Conservation (phyloP, 2,113 vertebrate species). For the Mustela lutreola region DNA sequence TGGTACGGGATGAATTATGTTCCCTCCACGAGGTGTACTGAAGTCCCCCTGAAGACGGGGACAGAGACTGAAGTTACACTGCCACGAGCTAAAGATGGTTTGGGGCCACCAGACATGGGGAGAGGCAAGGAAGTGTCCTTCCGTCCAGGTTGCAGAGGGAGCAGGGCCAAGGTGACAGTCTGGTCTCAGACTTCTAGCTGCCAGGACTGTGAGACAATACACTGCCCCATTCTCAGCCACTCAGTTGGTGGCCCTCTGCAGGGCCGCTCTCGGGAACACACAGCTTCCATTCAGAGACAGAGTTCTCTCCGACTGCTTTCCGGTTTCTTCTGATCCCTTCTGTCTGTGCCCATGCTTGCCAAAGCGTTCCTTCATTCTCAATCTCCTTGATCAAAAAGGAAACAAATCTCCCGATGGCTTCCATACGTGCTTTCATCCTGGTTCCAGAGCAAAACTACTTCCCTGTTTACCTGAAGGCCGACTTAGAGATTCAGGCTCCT, state of each 20-base stretch:
- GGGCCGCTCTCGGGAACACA: background rate
- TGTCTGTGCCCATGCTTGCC: background rate
- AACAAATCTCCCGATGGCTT: background rate
- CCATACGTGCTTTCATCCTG: background rate
- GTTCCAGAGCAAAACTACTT: background rate
- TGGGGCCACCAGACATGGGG: background rate
- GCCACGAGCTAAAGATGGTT: background rate
- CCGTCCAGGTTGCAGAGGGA: background rate
- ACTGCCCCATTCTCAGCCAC: background rate
- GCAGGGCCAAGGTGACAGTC: background rate
- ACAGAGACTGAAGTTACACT: background rate
- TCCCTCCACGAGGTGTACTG: background rate
- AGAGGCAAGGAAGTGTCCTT: too few species aligned
- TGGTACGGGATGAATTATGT: background rate
- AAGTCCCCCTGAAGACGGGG: background rate
- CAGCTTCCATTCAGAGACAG: background rate
- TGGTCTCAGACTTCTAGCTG: background rate
- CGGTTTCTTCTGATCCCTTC: background rate
- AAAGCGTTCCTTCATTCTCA: background rate
- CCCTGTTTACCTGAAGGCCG: background rate
- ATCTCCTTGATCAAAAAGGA: background rate
- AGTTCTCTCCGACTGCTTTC: background rate
- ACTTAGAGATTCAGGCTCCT: background rate
- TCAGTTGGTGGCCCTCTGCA: background rate
- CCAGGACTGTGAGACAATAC: background rate